Base-by-base conservation (phyloP, 2,797 vertebrate genomes). In the Kryptolebias ocellatus region DNA sequence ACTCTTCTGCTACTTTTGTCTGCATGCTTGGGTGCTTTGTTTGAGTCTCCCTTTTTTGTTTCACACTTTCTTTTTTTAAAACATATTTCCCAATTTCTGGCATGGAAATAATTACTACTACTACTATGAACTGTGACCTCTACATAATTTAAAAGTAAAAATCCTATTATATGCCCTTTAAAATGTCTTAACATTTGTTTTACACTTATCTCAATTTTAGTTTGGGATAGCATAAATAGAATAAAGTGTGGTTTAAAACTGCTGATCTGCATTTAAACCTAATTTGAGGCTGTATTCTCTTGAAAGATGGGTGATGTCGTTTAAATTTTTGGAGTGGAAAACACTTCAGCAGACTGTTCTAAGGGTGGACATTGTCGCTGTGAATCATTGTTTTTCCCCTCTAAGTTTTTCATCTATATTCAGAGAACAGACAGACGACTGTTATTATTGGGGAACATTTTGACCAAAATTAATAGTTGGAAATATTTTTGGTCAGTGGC, bases 341-440 rank as follows among this genome's bases (percentile, higher is more conserved):
- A 59, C 11, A 12, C 39, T 11, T 18, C 29, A 6, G 14, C 27
- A 8, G 12, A 62, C 8, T 20, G 52, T 58, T n/a, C 45, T 64
- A 53, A 1, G 3, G 6, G 5, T 2, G 27, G 3, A 31, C 7
- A 60, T 52, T 14, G 42, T 62, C 34, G 55, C 31, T 69, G 60
- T 72, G 11, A 70, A 61, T 60, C 45, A 67, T 57, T 58, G 20
- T 0, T 60, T 73, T 74, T 17, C 6, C 17, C 4, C n/a, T 72
- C 5, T 49, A 58, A 64, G 65, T 45, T n/a, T 49, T 24, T 27
- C 4, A 15, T 67, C 69, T 47, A 51, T 53, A 65, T 64, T 72
- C 58, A 28, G 29, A 46, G 49, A 77, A 63, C 3, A 0, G 11
- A 67, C 28, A 17, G 60, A 64, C 44, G 4, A 17, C 49, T 64